phyloP scores from a whole-genome alignment of 2,113 vertebrate genomes.

The Anarrhichthys ocellatus region DNA sequence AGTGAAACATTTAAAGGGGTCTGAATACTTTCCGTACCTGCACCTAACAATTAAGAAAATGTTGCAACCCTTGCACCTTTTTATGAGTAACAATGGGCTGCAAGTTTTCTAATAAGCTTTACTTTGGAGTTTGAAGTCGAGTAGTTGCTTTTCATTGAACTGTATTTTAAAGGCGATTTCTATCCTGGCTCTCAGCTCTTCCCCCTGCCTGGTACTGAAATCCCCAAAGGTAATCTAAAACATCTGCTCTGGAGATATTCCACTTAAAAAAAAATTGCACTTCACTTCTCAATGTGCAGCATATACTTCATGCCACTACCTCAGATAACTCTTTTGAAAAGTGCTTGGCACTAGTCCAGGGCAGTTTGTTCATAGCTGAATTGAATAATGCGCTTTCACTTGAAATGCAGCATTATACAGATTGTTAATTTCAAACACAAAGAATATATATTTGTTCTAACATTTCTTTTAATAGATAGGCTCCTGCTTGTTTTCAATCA shows the following conservation, averaged over 20 bases:
- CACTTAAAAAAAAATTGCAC: constrained; percentile 45
- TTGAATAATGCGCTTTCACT: constrained; percentile 4
- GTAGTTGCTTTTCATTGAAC: constrained; percentile 45
- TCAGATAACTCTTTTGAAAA: constrained; percentile 35
- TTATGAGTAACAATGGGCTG: constrained; percentile 11
- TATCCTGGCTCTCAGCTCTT: constrained; percentile 21
- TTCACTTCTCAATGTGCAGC: constrained; percentile 32
- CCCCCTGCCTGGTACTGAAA: constrained; percentile 6
- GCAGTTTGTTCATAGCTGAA: constrained; percentile 9
- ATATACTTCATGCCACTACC: constrained; percentile 22
- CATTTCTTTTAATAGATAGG: not conserved
- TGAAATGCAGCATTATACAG: not conserved
- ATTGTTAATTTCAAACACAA: not conserved
- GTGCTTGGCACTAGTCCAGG: constrained; percentile 5
- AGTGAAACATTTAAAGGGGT: too few relatives aligned
- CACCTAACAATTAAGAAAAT: constrained; percentile 40
- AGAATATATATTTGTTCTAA: not conserved
- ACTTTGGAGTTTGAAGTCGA: constrained; percentile 57
- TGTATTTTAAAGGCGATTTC: constrained; percentile 48
- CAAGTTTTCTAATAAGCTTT: constrained; percentile 32
- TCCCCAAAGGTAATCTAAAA: constrained; percentile 56
- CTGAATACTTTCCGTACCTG: too few relatives aligned
- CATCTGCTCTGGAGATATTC: constrained; percentile 61
- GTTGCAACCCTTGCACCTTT: constrained; percentile 44
- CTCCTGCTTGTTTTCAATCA: constrained; percentile 27